Base-by-base conservation (phyloP, 2,888 invertebrate species). In the Maniola hyperantus region DNA sequence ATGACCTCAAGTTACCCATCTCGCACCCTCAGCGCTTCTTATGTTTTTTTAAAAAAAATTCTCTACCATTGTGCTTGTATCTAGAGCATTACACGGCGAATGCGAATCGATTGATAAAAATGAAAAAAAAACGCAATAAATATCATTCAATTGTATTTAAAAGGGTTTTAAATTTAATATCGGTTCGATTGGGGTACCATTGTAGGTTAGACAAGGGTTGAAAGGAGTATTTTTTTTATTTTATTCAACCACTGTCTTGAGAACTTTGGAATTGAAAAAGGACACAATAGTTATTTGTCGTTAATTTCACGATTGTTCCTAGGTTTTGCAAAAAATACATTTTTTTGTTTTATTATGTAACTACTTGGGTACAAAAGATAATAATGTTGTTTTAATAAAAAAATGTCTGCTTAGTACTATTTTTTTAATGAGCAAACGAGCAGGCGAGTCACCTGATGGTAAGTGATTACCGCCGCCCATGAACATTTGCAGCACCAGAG, bases 1-100 rank as follows among this genome's bases (percentile, higher is more conserved):
- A 85, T 91, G 91, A 92, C 92, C 92, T 91, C 91, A 91, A 90
- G 89, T 89, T 90, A 90, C 91, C 87, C 87, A 89, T 86, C 83
- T 79, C 73, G 82, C 80, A 85, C 89, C 88, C 87, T 83, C 75
- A 79, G 72, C 69, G 64, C 71, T 78, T 77, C 81, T 80, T 79
- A 34, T 73, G 70, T 76, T 79, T 78, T 77, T 77, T 76, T 71
- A 74, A 11, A 6, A 53, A 26, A 46, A 33, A 34, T 59, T 59
- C 15, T 13, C 15, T 15, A 67, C 80, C 77, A 83, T 88, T 87
- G 85, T 85, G 75, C 72, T 76, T 67, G 68, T 82, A 89, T 89
- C 85, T 89, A 73, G 87, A 90, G 90, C 87, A 86, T 86, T 88
- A 84, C 87, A 84, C 77, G 82, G 79, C 76, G 73, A 76, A 75